These are phyloP conservation scores for Diceros bicornis DNA, from an alignment of 2,797 vertebrate species.

Conservation along the genomic window DNA sequence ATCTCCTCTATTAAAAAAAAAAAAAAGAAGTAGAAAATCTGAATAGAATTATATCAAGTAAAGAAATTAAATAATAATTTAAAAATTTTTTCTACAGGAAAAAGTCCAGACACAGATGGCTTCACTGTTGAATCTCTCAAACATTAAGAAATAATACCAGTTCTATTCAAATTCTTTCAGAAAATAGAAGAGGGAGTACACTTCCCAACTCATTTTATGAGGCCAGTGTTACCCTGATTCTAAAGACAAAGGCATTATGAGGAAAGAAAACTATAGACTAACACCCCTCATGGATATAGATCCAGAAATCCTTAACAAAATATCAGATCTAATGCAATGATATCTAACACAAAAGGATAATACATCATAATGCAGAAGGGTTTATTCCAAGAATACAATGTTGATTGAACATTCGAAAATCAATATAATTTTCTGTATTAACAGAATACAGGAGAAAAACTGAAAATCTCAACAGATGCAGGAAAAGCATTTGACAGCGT, in stretches of 20 bases:
- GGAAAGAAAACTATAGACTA: too few species aligned
- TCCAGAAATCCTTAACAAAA: background rate
- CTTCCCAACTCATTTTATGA: too few species aligned
- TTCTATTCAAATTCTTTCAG: background rate
- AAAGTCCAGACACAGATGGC: background rate
- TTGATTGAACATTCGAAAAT: background rate
- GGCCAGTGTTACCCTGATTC: too few species aligned
- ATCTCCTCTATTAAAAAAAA: too few species aligned
- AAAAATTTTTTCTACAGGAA: background rate
- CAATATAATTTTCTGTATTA: background rate
- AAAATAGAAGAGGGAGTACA: background rate
- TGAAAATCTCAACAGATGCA: background rate
- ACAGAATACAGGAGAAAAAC: background rate
- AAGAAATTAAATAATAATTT: background rate
- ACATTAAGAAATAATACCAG: background rate
- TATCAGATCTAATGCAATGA: background rate
- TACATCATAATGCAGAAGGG: background rate
- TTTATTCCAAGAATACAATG: background rate
- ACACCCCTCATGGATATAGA: background rate
- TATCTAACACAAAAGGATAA: background rate
- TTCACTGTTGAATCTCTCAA: background rate
- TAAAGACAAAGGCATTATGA: too few species aligned
- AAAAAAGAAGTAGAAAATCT: background rate
- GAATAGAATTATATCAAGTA: background rate
- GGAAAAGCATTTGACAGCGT: background rate